These are phyloP conservation scores for Scaptomyza flava DNA, from an alignment of 2,888 invertebrate genomes.

Conservation along the genomic window DNA sequence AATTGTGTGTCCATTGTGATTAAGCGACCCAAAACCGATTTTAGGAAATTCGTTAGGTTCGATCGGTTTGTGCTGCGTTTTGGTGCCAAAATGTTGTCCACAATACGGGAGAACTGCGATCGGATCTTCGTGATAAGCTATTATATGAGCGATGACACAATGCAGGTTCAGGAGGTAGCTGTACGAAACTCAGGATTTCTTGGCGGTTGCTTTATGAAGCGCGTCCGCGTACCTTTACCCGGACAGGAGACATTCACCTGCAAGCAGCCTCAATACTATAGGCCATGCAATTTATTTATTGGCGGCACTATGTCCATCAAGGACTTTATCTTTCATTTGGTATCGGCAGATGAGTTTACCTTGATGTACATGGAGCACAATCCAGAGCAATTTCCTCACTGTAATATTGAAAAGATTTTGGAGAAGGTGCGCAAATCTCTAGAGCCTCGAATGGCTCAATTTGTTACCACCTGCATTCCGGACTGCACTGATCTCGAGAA, in stretches of 20 bases:
- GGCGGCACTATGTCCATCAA: conserved; percentile 92
- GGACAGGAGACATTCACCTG: conserved; percentile 89
- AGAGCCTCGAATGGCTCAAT: conserved; percentile 89
- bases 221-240: conserved; percentile 89
- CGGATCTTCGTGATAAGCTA: conserved; percentile 93
- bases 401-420: conserved; percentile 90
- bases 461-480: conserved; percentile 88
- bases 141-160: conserved; percentile 92
- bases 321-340: conserved; percentile 91
- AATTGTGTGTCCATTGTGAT: conserved; percentile 93
- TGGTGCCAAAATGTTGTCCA: conserved; percentile 90
- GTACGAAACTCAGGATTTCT: conserved; percentile 89
- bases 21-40: conserved; percentile 90
- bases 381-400: conserved; percentile 89
- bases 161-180: conserved; percentile 92
- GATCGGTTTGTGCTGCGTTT: conserved; percentile 92
- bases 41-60: conserved; percentile 91
- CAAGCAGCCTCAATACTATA: conserved; percentile 90
- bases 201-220: conserved; percentile 88
- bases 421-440: conserved; percentile 89
- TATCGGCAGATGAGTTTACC: conserved; percentile 94
- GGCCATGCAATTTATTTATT: conserved; percentile 92
- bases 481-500: conserved; percentile 49
- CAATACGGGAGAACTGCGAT: conserved; percentile 87
- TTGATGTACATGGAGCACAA: conserved; percentile 94